Evolutionary conservation across 2,113 vertebrate species (phyloP).

Genomic region (Alethe castanea): DNA sequence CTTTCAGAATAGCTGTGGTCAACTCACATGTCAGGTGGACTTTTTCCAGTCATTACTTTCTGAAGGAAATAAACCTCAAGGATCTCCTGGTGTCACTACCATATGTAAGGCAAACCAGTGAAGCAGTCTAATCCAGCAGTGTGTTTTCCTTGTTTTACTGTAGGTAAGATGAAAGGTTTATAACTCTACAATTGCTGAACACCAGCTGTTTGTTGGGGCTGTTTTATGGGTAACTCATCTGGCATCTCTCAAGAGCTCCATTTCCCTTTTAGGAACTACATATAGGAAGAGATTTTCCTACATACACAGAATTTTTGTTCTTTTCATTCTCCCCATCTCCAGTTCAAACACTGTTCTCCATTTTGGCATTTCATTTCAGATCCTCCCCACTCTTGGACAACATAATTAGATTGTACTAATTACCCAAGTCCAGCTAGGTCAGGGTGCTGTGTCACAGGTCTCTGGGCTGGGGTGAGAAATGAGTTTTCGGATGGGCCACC

Average conservation of each 20-base stretch:
- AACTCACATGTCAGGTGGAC: background rate
- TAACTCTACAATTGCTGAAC: background rate
- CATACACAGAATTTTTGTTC: background rate
- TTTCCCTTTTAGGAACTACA: background rate
- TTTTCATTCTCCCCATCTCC: background rate
- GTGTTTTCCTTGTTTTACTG: conserved; percentile 51
- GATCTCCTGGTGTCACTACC: background rate
- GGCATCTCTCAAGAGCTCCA: background rate
- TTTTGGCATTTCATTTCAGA: background rate
- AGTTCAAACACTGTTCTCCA: background rate
- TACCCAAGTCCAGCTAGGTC: background rate
- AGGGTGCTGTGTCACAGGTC: background rate
- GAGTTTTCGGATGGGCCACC: background rate
- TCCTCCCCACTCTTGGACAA: background rate
- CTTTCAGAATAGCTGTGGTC: background rate
- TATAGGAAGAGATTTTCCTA: background rate
- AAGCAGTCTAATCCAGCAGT: background rate
- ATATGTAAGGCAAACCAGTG: background rate
- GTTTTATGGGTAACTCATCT: background rate
- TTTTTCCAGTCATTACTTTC: conserved; percentile 4
- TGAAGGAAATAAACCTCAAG: background rate
- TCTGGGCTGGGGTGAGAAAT: background rate
- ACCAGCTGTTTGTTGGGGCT: background rate
- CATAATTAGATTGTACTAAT: background rate
- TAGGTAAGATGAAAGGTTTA: conserved; percentile 35